Evolutionary conservation across 2,797 vertebrate genomes (phyloP).

Genomic region (Gila robusta): DNA sequence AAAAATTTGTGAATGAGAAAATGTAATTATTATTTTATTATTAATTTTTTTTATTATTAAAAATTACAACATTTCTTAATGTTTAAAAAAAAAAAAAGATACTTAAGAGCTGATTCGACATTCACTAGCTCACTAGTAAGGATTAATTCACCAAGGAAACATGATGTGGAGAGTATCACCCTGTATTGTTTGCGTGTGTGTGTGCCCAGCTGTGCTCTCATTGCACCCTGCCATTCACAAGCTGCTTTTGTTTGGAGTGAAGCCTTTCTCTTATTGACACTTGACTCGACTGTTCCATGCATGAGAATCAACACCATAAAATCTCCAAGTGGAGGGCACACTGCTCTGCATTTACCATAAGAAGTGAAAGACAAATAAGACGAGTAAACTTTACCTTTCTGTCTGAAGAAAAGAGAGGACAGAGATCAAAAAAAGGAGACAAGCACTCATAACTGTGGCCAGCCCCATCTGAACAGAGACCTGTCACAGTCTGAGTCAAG

Average conservation of each 20-base stretch:
- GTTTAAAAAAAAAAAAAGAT: neutral
- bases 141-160: conserved; percentile 45
- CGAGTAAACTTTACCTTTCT: conserved; percentile 80
- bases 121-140: neutral
- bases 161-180: conserved; percentile 34
- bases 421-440: conserved; percentile 46
- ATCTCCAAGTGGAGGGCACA: conserved; percentile 76
- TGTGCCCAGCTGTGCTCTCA: conserved; percentile 79
- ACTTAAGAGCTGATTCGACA: conserved; percentile 18
- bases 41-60: too few species aligned
- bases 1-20: neutral
- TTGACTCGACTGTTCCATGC: conserved; percentile 72
- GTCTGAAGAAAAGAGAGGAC: conserved; percentile 72
- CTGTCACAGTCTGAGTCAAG: conserved; percentile 40
- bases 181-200: conserved; percentile 61
- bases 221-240: conserved; percentile 69
- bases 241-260: conserved; percentile 76
- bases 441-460: conserved; percentile 58
- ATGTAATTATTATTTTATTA: neutral
- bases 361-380: conserved; percentile 74
- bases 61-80: neutral
- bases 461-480: conserved; percentile 22
- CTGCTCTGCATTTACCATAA: conserved; percentile 77
- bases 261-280: conserved; percentile 82
- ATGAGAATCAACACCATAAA: conserved; percentile 84